Conservation (phyloP, 1,140 invertebrate species). For the Centruroides sculpturatus region DNA sequence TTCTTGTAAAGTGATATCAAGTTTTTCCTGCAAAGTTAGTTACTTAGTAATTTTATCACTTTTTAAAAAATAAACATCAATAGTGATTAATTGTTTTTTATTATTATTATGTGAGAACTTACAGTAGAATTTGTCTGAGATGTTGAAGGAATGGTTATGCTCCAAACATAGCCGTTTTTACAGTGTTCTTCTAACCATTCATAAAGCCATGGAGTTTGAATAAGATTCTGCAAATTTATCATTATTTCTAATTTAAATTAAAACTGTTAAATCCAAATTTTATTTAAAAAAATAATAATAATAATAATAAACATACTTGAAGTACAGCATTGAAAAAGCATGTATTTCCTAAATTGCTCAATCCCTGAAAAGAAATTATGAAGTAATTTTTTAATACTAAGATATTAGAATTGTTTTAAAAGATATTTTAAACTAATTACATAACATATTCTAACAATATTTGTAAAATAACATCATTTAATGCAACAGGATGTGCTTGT, state of each 20-base stretch:
- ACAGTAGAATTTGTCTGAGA: neutral
- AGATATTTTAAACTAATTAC: no score
- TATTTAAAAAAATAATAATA: neutral
- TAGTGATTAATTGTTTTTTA: no score
- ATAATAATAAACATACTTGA: slow-evolving; percentile 42
- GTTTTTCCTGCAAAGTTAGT: neutral
- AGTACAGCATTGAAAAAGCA: slow-evolving; percentile 94
- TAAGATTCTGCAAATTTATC: slow-evolving; percentile 43
- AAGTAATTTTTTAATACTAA: slow-evolving; percentile 7
- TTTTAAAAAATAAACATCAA: no score
- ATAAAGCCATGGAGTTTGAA: slow-evolving; percentile 66
- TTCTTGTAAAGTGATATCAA: neutral
- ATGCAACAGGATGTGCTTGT: no score
- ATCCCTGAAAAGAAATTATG: slow-evolving; percentile 36
- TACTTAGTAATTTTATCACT: no score
- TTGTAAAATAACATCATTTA: no score
- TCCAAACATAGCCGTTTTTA: slow-evolving; percentile 44
- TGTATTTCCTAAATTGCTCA: slow-evolving; percentile 82
- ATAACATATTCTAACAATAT: no score
- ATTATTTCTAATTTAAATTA: slow-evolving; percentile 16
- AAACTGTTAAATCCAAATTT: slow-evolving; percentile 6
- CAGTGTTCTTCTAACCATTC: slow-evolving; percentile 44
- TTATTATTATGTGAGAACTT: no score
- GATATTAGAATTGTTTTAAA: no score
- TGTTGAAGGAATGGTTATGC: neutral